Evolutionary conservation across 2,888 invertebrate genomes (phyloP).

Genomic region (Mesochorus sp.): DNA sequence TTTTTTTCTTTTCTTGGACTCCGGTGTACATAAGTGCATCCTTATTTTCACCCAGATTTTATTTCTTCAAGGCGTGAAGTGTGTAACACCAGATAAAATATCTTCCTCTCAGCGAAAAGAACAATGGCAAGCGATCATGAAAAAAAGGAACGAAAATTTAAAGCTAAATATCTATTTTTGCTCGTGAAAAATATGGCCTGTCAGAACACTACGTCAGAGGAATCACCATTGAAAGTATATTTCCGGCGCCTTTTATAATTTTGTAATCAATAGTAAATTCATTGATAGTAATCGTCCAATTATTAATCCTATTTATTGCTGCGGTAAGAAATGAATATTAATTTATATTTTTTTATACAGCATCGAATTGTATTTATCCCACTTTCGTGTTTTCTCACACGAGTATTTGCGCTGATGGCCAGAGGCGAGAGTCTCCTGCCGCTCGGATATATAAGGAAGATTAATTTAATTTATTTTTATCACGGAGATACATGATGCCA

Average conservation of each 20-base stretch:
- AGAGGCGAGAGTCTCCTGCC: neutral
- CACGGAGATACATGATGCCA: conserved; percentile 19
- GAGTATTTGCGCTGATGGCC: conserved; percentile 7
- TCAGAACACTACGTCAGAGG: too few relatives aligned
- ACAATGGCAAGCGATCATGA: conserved; percentile 26
- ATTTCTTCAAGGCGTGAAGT: conserved; percentile 66
- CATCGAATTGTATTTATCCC: neutral
- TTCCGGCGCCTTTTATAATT: too few relatives aligned
- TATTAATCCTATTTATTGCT: neutral
- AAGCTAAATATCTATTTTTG: neutral
- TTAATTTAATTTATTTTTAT: conserved; percentile 56
- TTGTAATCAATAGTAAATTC: neutral
- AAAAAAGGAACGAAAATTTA: conserved; percentile 3
- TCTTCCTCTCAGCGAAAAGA: conserved; percentile 33
- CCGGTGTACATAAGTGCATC: neutral
- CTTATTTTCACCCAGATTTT: conserved; percentile 2
- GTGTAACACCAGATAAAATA: conserved; percentile 63
- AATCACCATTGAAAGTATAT: too few relatives aligned
- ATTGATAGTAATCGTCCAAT: neutral
- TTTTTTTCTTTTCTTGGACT: neutral
- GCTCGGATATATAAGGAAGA: conserved; percentile 26
- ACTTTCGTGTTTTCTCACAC: neutral
- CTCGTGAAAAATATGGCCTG: too few relatives aligned
- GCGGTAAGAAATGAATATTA: neutral
- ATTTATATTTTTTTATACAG: neutral